A percentile compares a stretch with the other conserved stretches of the same genome.
These are phyloP conservation scores for Pseudomyrmex gracilis DNA, from an alignment of 1,140 invertebrate species.

Conservation along the genomic window DNA sequence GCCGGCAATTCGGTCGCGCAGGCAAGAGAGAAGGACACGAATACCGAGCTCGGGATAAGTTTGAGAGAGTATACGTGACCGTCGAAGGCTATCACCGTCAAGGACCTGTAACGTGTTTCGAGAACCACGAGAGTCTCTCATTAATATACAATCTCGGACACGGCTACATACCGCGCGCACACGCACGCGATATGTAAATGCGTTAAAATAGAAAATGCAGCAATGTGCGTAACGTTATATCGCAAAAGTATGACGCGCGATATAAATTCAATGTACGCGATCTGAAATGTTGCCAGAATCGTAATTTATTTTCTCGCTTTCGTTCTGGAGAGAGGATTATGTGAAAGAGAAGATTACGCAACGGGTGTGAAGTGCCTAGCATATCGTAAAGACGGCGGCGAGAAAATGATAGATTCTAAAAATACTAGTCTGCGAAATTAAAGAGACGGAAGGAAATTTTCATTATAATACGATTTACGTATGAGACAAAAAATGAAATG, in stretches of 20 bases:
- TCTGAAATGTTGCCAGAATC: neutral
- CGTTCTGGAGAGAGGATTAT: neutral
- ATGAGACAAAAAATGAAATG: too few relatives aligned
- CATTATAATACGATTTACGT: too few relatives aligned
- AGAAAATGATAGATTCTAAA: neutral
- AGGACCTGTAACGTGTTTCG: conserved; percentile 85
- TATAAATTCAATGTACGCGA: conserved; percentile 6
- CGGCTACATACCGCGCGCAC: too few relatives aligned
- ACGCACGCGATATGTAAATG: conserved; percentile 3
- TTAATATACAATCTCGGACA: too few relatives aligned
- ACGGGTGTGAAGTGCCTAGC: too few relatives aligned
- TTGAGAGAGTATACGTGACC: conserved; percentile 89
- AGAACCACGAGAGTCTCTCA: neutral
- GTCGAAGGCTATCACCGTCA: conserved; percentile 88
- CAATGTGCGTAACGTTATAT: too few relatives aligned
- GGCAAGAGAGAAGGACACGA: conserved; percentile 89
- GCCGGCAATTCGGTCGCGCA: conserved; percentile 90
- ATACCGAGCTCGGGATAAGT: conserved; percentile 88
- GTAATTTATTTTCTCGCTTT: too few relatives aligned
- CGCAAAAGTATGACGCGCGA: neutral
- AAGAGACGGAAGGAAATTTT: neutral
- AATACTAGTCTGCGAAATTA: neutral
- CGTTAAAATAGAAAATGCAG: neutral
- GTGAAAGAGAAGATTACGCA: neutral
- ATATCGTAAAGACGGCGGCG: neutral